Evolutionary conservation across 1,140 invertebrate species (phyloP), one percentile per base, ranked within the genome.

Genomic region (Potamilus streckersoni): DNA sequence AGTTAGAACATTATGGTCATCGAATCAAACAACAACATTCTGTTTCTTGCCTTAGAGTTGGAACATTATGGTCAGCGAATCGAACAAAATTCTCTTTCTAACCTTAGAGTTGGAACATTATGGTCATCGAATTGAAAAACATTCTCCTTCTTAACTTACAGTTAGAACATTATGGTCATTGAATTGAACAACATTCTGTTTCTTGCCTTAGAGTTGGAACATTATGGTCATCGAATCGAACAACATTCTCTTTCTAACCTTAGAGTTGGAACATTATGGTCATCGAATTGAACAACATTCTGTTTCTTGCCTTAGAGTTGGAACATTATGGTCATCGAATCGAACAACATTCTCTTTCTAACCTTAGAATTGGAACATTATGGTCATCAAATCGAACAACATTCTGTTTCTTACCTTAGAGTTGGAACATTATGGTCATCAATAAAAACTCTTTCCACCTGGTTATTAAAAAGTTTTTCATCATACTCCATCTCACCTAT

Each of bases 161-260:
- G 87, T 89, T 56, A 93, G 93, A 6, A 93, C 92, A 86, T 93
- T 93, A 83, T 93, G 93, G 82, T 93, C 93, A 84, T 92, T n/a
- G n/a, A n/a, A n/a, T n/a, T n/a, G n/a, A n/a, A n/a, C n/a, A n/a
- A n/a, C n/a, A n/a, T n/a, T n/a, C n/a, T 38, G 38, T 49, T 49
- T 49, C 89, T 85, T 89, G 92, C 90, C 88, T 86, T 8, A 93
- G 80, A 17, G 87, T 89, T 56, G 93, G 93, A 6, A 93, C 92
- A 86, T 93, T 93, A 83, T 93, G 93, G 82, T 93, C 93, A 84
- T 92, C 92, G n/a, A n/a, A n/a, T n/a, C n/a, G n/a, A n/a, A n/a
- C n/a, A n/a, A n/a, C n/a, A n/a, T n/a, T n/a, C n/a, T 38, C 1
- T 49, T 49, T 49, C 89, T 85, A 89, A 92, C 90, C 88, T 86